phyloP scores from a whole-genome alignment of 2,888 invertebrate species.

The Cylloceria caligata region DNA sequence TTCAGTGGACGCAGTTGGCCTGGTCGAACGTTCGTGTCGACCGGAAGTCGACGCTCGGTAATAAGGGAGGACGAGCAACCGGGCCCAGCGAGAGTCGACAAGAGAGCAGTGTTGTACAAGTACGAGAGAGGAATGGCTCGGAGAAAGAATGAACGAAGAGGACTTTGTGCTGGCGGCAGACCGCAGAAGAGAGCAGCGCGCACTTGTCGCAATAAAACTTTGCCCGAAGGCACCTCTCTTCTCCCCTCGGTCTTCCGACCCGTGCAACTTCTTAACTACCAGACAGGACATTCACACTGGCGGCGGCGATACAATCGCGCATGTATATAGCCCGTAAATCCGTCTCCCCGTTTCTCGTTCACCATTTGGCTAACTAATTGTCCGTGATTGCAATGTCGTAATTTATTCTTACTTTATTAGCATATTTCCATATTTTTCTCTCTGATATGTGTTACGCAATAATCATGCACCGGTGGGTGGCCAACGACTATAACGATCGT shows the following conservation, averaged over 20 bases:
- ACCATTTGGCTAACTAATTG: conserved; percentile 41
- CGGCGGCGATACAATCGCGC: conserved; percentile 60
- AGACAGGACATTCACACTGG: conserved; percentile 66
- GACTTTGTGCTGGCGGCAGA: conserved; percentile 77
- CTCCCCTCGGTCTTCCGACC: conserved; percentile 35
- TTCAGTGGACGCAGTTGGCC: conserved; percentile 45
- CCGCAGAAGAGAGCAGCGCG: conserved; percentile 81
- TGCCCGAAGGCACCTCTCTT: conserved; percentile 71
- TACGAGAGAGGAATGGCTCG: not conserved
- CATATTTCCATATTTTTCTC: conserved; percentile 1
- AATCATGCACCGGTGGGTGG: not conserved
- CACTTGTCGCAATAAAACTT: conserved; percentile 82
- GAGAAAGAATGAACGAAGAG: conserved; percentile 68
- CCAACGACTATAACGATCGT: not conserved
- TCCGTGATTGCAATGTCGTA: conserved; percentile 30
- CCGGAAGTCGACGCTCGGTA: conserved; percentile 63
- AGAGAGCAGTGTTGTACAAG: conserved; percentile 59
- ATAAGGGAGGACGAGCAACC: conserved; percentile 39
- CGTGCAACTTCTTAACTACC: conserved; percentile 60
- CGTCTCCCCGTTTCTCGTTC: conserved; percentile 20
- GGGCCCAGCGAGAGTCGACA: conserved; percentile 64
- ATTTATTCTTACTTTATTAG: not conserved
- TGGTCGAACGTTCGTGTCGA: conserved; percentile 46
- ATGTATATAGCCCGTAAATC: conserved; percentile 3
- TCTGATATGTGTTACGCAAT: conserved; percentile 12